Evolutionary conservation across 2,113 vertebrate species (phyloP).

Genomic region (Morone saxatilis): DNA sequence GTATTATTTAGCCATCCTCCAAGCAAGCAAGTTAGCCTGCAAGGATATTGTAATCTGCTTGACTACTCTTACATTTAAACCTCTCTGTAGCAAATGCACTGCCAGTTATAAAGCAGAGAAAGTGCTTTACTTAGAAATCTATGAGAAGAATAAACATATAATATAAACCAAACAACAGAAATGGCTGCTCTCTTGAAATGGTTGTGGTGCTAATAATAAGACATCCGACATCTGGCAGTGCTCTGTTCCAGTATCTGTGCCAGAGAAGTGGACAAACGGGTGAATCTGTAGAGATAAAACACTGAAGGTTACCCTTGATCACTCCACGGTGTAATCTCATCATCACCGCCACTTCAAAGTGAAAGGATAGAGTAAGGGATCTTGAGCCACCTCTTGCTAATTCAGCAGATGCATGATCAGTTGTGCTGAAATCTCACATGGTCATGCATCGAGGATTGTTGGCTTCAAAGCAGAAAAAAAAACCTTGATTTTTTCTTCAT

Average conservation of each 20-base stretch:
- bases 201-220: constrained; percentile 35
- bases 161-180: constrained; percentile 10
- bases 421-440: constrained; percentile 51
- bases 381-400: constrained; percentile 45
- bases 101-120: not conserved
- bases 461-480: constrained; percentile 34
- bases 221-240: constrained; percentile 30
- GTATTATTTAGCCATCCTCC: constrained; percentile 1
- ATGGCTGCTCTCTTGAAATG: not conserved
- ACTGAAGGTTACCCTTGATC: constrained; percentile 60
- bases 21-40: not conserved
- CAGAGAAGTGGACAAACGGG: constrained; percentile 33
- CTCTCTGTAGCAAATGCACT: not conserved
- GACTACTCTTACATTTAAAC: constrained; percentile 3
- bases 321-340: constrained; percentile 59
- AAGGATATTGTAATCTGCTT: constrained; percentile 9
- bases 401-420: constrained; percentile 42
- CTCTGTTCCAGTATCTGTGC: constrained; percentile 24
- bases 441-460: constrained; percentile 34
- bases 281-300: constrained; percentile 48
- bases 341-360: constrained; percentile 46
- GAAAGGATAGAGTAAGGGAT: constrained; percentile 46
- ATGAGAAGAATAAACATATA: not conserved
- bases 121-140: not conserved
- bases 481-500: constrained; percentile 63